Evolutionary conservation across 2,888 invertebrate species (phyloP).

Genomic region (Plebejus melissa): DNA sequence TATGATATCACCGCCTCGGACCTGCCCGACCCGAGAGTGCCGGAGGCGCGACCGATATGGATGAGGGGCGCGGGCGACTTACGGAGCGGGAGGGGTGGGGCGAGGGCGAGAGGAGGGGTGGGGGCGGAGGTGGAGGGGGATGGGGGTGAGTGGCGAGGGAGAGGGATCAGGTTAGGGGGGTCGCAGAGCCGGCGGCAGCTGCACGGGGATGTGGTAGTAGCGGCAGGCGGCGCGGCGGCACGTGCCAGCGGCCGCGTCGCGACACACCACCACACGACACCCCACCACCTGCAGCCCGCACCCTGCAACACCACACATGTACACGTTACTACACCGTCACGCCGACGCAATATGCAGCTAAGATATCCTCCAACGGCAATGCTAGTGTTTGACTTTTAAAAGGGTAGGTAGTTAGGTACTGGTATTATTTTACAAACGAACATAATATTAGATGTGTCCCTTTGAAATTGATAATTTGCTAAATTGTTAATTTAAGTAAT

Average conservation of each 20-base stretch:
- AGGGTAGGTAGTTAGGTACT: too few relatives aligned
- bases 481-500: not conserved
- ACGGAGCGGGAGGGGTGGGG: slow-evolving; percentile 34
- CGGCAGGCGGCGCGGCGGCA: slow-evolving; percentile 96
- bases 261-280: slow-evolving; percentile 96
- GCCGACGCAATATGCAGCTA: not conserved
- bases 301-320: slow-evolving; percentile 80
- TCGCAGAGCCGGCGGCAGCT: slow-evolving; percentile 87
- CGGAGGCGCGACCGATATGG: slow-evolving; percentile 67
- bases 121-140: slow-evolving; percentile 38
- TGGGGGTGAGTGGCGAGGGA: slow-evolving; percentile 42
- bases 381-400: not conserved
- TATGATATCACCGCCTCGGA: slow-evolving; percentile 45
- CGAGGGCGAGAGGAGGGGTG: slow-evolving; percentile 32
- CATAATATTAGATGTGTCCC: too few relatives aligned
- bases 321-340: not conserved
- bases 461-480: not conserved
- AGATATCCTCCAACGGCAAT: not conserved
- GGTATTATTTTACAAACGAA: too few relatives aligned
- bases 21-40: slow-evolving; percentile 62
- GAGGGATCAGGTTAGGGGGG: slow-evolving; percentile 65
- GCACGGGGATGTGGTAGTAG: slow-evolving; percentile 97
- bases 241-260: slow-evolving; percentile 96
- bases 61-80: slow-evolving; percentile 54
- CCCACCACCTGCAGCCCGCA: slow-evolving; percentile 96